Base-by-base conservation (phyloP, 1,140 invertebrate species). In the Drosophila orosa region DNA sequence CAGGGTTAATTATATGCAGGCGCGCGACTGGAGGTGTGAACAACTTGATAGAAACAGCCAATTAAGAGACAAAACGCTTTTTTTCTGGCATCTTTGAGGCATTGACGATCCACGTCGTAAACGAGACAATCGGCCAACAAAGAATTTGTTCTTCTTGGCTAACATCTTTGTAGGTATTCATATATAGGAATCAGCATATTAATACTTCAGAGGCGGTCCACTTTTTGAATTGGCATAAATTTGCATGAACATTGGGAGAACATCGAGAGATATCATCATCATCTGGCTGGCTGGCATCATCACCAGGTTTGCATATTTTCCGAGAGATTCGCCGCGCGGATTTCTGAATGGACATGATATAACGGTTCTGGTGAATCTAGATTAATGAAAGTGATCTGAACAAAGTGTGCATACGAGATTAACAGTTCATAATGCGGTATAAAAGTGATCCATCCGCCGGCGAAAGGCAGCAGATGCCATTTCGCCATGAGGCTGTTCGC, bases 281-380 rank as follows among this genome's bases (percentile, higher is more conserved):
- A 24, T 27, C 35, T n/a, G 12, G 2, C 40, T 13, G 24, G 65
- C 40, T 42, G 42, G 42, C 42, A 44, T 44, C 42, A 45, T 45
- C 42, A 55, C 29, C 47, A 57, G 65, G 52, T 39, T 40, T 19
- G 62, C 58, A 48, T 63, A 60, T 72, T 68, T 61, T 37, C 58
- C 57, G 58, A 59, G 33, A 58, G 40, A 78, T 69, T 78, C 57
- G 55, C 63, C 37, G 52, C 33, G 37, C 37, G 55, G 44, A 78
- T 83, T 63, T 65, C 71, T 82, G 47, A 87, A 71, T 87, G 55
- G 65, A 55, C 59, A 56, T 60, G 65, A 71, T 52, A 67, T 87
- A 86, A 87, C 84, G 82, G 83, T 83, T 54, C 59, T 57, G 45
- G 33, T 72, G 75, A 87, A 87, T 83, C 74, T 87, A 78, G 79